Evolutionary conservation across 2,797 vertebrate species (phyloP).

Genomic region (Tolypeutes matacus): DNA sequence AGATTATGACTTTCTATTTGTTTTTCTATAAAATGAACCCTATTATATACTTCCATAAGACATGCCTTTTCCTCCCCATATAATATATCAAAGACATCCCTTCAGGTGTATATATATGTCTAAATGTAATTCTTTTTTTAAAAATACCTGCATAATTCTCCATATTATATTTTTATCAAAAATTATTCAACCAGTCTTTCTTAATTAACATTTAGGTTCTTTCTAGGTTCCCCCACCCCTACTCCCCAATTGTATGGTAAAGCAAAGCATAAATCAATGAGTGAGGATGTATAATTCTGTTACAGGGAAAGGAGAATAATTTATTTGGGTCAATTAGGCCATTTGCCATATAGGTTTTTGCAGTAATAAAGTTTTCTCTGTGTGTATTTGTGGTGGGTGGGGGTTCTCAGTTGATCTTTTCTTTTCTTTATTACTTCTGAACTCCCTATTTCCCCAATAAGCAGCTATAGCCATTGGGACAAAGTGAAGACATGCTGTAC

Average conservation of each 20-base stretch:
- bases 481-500: not conserved
- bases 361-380: no score
- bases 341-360: not conserved
- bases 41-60: not conserved
- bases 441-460: not conserved
- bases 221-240: not conserved
- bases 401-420: not conserved
- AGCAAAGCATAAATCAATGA: not conserved
- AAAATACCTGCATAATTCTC: not conserved
- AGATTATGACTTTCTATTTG: not conserved
- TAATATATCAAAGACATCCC: not conserved
- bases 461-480: no score
- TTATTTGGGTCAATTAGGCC: not conserved
- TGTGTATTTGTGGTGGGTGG: no score
- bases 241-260: not conserved
- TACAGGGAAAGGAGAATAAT: not conserved
- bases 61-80: not conserved
- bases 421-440: conserved; percentile 17
- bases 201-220: not conserved
- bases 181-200: not conserved
- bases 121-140: not conserved
- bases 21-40: not conserved
- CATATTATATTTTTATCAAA: not conserved
- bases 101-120: not conserved
- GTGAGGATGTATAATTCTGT: not conserved